These are phyloP conservation scores for Chiloscyllium plagiosum DNA, from an alignment of 2,113 vertebrate species.

Conservation along the genomic window DNA sequence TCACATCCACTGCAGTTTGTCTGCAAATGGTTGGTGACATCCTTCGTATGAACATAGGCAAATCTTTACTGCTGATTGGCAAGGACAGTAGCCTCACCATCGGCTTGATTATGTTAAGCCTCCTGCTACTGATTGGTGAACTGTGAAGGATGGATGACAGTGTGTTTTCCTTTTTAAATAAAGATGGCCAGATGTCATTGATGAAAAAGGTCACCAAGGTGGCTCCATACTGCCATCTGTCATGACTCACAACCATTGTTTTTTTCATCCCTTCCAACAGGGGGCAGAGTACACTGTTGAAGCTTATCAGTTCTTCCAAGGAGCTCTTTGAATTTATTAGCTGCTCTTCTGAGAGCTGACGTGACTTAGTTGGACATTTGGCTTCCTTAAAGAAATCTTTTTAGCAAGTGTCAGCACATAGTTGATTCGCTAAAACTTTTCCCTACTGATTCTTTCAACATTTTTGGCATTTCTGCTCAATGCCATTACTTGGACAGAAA, in stretches of 20 bases:
- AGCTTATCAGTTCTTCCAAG: not conserved
- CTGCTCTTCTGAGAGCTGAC: too few species aligned
- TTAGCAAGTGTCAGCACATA: not conserved
- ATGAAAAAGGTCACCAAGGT: not conserved
- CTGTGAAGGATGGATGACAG: not conserved
- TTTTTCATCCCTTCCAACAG: not conserved
- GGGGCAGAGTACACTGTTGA: not conserved
- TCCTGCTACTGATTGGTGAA: too few species aligned
- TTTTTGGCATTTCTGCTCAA: not conserved
- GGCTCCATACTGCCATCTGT: not conserved
- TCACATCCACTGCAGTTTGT: too few species aligned
- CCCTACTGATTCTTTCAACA: not conserved
- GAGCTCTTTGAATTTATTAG: too few species aligned
- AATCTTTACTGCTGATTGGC: not conserved
- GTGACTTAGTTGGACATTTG: too few species aligned
- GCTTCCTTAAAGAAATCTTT: not conserved
- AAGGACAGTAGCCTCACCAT: too few species aligned
- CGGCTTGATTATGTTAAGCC: too few species aligned
- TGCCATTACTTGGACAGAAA: too few species aligned
- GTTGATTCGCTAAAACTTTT: not conserved
- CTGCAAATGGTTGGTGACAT: too few species aligned
- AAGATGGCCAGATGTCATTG: not conserved
- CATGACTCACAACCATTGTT: not conserved
- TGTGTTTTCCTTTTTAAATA: not conserved
- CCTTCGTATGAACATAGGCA: not conserved